Base-by-base conservation (phyloP, 2,888 invertebrate species). In the Dendrolimus houi region DNA sequence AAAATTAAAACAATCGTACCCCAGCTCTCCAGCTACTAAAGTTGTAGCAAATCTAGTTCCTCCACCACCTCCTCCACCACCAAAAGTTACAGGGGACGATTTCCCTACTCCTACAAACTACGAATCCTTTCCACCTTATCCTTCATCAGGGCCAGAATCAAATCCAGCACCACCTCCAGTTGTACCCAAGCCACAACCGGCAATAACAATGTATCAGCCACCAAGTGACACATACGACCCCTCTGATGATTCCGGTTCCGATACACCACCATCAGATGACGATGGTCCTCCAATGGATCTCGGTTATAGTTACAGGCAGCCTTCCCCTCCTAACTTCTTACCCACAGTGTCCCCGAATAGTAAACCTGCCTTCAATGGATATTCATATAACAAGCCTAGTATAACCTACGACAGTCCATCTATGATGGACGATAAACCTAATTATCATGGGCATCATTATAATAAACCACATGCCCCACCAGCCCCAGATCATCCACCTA, bases 91-190 rank as follows among this genome's bases (percentile, higher is more conserved):
- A 14, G 80, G 72, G 29, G 74, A 77, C 54, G 81, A 83, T 64
- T 86, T 87, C 58, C 86, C 86, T 56, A 65, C 71, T 52, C 87
- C 89, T 8, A 70, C 71, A 10, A 85, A 62, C 56, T 89, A 89
- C 59, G 88, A 89, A 56, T 82, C 87, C 2, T 90, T 88, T 62
- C 90, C 91, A 52, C 89, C 91, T 0, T 88, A 84, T 59, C 74
- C 82, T 47, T 75, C 82, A 7, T 59, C 81, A 52, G 77, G 81
- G 13, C 61, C 76, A 14, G 60, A 57, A 2, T 58, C 67, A 52
- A 64, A 61, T 52, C 62, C 67, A 52, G 57, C 47, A 10, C 57
- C 58, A 10, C 59, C 64, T 7, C 59, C 67, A 12, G 65, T 72
- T 3, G 57, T 64, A 1, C 63, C 67, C n/a, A 57, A 64, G 7